Evolutionary conservation across 2,888 invertebrate species (phyloP).

Genomic region (Acleris sparsana): DNA sequence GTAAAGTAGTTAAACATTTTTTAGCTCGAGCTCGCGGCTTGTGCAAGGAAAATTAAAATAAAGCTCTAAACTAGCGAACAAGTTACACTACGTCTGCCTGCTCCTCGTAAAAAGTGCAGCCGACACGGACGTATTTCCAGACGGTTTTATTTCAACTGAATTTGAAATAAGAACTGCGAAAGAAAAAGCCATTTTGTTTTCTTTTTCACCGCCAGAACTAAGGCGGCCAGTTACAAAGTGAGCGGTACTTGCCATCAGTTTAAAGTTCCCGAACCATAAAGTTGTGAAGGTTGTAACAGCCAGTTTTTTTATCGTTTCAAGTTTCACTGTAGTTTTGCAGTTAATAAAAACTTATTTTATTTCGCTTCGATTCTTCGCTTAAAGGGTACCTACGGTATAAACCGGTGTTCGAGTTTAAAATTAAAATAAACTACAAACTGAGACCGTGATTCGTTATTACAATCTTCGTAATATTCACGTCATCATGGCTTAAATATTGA

Average conservation of each 20-base stretch:
- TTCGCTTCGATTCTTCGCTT: background rate
- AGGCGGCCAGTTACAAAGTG: slow-evolving; percentile 36
- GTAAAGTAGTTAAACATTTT: slow-evolving; percentile 64
- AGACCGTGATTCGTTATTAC: background rate
- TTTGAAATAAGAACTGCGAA: slow-evolving; percentile 42
- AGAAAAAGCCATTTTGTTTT: slow-evolving; percentile 54
- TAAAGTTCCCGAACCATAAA: slow-evolving; percentile 34
- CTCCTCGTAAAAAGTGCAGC: slow-evolving; percentile 67
- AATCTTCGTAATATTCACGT: slow-evolving; percentile 22
- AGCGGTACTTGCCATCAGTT: slow-evolving; percentile 33
- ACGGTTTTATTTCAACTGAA: slow-evolving; percentile 59
- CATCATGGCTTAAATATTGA: slow-evolving; percentile 31
- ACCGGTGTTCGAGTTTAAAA: background rate
- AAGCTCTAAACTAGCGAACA: slow-evolving; percentile 73
- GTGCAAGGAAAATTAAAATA: slow-evolving; percentile 78
- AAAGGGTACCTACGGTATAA: background rate
- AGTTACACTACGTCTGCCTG: slow-evolving; percentile 71
- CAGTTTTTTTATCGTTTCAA: slow-evolving; percentile 22
- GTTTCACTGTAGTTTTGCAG: slow-evolving; percentile 26
- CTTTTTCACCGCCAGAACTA: slow-evolving; percentile 46
- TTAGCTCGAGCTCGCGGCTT: slow-evolving; percentile 55
- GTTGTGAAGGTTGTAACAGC: slow-evolving; percentile 33
- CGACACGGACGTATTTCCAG: slow-evolving; percentile 68
- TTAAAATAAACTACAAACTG: background rate
- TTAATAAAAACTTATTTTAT: slow-evolving; percentile 28